Percentiles rank a stretch among this genome's conserved stretches.
phyloP scores from a whole-genome alignment of 92 coral and sea anemone species.

The Epizoanthus scotinus region DNA sequence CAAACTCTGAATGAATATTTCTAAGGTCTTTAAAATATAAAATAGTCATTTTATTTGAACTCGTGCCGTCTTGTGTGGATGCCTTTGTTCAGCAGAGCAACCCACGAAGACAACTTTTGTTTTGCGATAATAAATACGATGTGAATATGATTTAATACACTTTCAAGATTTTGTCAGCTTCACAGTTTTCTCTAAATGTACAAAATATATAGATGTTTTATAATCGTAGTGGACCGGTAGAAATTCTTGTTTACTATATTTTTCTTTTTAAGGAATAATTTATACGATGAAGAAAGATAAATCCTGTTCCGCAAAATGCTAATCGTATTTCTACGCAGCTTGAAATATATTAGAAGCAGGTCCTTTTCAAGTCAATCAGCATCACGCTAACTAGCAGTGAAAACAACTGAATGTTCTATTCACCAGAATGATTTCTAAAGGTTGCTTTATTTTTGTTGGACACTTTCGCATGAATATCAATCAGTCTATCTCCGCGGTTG shows the following conservation, averaged over 20 bases:
- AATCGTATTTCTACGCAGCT: background rate
- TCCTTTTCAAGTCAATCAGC: background rate
- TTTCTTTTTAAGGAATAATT: background rate
- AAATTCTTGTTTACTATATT: background rate
- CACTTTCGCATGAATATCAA: background rate
- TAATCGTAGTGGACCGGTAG: too few species aligned
- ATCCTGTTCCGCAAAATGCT: background rate
- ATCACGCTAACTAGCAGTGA: slow-evolving; percentile 1
- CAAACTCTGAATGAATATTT: background rate
- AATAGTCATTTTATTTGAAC: background rate
- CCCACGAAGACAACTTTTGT: slow-evolving; percentile 1
- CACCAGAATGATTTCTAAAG: background rate
- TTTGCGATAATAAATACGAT: slow-evolving; percentile 2
- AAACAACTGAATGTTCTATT: background rate
- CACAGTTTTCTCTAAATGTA: background rate
- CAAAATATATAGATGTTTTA: too few species aligned
- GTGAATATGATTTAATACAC: background rate
- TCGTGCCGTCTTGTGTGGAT: slow-evolving; percentile 29
- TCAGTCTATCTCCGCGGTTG: background rate
- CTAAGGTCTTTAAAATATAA: background rate
- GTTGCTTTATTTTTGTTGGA: background rate
- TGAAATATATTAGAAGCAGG: background rate
- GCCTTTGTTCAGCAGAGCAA: slow-evolving; percentile 22
- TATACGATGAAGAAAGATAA: background rate
- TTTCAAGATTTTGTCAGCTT: background rate